Conservation (phyloP, 1,140 invertebrate genomes). For the Archivesica marissinica region DNA sequence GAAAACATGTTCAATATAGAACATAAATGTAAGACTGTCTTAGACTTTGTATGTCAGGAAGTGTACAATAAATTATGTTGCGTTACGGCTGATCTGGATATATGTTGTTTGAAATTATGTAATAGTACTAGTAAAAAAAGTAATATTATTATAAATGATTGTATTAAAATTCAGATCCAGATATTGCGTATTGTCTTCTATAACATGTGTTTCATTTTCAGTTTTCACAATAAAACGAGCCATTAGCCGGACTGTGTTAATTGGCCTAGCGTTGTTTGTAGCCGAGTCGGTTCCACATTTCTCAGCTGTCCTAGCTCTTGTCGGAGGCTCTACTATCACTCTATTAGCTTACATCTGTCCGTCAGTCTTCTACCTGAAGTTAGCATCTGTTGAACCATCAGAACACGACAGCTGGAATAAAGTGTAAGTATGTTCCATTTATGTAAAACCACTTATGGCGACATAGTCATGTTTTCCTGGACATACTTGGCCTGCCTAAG, state of each 20-base stretch:
- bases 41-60: background rate
- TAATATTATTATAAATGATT: background rate
- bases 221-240: constrained; percentile 92
- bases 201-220: constrained; percentile 84
- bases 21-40: background rate
- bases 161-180: background rate
- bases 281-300: constrained; percentile 94
- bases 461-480: too few species aligned
- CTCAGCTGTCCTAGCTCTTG: constrained; percentile 93
- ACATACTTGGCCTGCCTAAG: too few species aligned
- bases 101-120: background rate
- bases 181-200: background rate
- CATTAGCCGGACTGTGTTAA: constrained; percentile 88
- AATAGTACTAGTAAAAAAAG: background rate
- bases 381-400: constrained; percentile 73
- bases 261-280: constrained; percentile 90
- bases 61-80: background rate
- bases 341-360: constrained; percentile 93
- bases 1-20: background rate
- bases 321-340: constrained; percentile 93
- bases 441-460: background rate
- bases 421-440: background rate
- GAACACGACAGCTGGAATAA: background rate
- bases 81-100: background rate
- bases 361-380: constrained; percentile 90